Conservation (phyloP, 53 echinoderm and acorn worm species). For the Echinarachnius parma region DNA sequence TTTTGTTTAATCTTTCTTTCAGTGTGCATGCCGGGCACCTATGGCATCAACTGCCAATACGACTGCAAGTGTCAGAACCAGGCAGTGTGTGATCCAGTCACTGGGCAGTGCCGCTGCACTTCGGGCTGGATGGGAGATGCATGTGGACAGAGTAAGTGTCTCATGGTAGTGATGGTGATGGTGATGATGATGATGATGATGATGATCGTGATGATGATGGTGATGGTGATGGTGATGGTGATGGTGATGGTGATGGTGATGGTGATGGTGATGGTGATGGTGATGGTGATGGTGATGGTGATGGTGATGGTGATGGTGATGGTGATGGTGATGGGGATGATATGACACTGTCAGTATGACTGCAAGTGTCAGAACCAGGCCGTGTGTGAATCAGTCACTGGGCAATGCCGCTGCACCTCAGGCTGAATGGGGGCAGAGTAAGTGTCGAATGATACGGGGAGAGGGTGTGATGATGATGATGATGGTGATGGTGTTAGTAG, state of each 20-base stretch:
- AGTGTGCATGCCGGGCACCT: slow-evolving; percentile 36
- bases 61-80: slow-evolving; percentile 43
- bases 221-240: background rate
- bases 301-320: background rate
- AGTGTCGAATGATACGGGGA: background rate
- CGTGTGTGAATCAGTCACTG: slow-evolving; percentile 45
- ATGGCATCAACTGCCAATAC: slow-evolving; percentile 37
- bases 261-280: background rate
- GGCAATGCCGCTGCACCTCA: slow-evolving; percentile 27
- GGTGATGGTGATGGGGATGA: background rate
- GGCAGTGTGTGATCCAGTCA: slow-evolving; percentile 45
- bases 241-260: background rate
- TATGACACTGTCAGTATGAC: background rate
- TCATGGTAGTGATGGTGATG: no score
- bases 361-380: slow-evolving; percentile 39
- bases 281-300: background rate
- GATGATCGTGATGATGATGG: background rate
- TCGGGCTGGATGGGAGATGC: slow-evolving; percentile 32
- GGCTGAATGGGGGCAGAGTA: slow-evolving; percentile 9
- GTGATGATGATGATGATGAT: background rate
- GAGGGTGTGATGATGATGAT: no score
- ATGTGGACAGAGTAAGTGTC: no score
- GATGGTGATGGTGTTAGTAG: no score
- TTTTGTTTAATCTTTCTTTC: background rate
- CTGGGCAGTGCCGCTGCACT: slow-evolving; percentile 39